Base-by-base conservation (phyloP, 2,797 vertebrate species). In the Mionectes olivaceus region DNA sequence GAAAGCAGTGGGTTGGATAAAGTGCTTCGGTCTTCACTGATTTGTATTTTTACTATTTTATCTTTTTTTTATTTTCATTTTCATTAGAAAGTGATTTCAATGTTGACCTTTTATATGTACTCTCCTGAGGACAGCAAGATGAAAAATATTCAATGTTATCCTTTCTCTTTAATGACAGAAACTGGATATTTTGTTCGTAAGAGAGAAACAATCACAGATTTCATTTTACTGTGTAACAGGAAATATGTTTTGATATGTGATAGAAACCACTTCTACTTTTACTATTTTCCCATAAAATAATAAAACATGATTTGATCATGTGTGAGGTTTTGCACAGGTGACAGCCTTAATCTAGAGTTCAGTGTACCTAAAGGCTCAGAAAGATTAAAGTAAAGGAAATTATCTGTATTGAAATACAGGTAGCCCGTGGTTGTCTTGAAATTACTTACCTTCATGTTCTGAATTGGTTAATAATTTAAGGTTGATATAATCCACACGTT, bases 1-100 rank as follows among this genome's bases (percentile, higher is more conserved):
- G 52, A 77, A 82, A 70, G 7, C 23, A 57, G 11, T 50, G 52
- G 10, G 18, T 13, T 77, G 16, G 13, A 69, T 44, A 65, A 60
- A 56, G 19, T 53, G 21, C 27, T 94, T 32, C 73, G 23, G 15
- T 28, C 37, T 64, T 61, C 27, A 19, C 2, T 73, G 64, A 73
- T 93, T 94, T 92, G 70, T 35, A 61, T 71, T 92, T 89, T 83
- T 49, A 74, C 19, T 84, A 41, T 74, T 79, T 78, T 67, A 52
- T 63, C 10, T 52, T 49, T 28, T 28, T 35, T 35, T 35, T 9
- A 35, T 35, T 35, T 35, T 35, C 35, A 35, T 77, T 80, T 78
- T 84, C 77, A 83, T 85, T 85, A 41, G 41, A 93, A 86, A 92
- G 41, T 37, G 2, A 50, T 76, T 90, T 87, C 23, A 65, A 1